Evolutionary conservation across 2,797 vertebrate genomes (phyloP).

Genomic region (Mormyrops attenuatus): DNA sequence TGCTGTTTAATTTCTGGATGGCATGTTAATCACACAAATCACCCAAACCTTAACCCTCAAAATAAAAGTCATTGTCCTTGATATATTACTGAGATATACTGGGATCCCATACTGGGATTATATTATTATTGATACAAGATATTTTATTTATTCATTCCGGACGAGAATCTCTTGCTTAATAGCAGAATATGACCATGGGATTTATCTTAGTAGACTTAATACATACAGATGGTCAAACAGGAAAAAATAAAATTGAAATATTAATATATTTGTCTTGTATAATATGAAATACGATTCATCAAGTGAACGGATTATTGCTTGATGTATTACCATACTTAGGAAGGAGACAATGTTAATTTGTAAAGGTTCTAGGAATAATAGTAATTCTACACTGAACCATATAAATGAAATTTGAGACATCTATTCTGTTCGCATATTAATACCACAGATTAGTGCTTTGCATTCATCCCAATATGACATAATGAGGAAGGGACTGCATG

Average conservation of each 20-base stretch:
- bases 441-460: conserved; percentile 50
- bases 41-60: conserved; percentile 43
- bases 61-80: conserved; percentile 57
- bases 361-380: conserved; percentile 67
- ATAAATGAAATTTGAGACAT: conserved; percentile 67
- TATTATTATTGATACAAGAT: conserved; percentile 61
- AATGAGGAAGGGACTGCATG: conserved; percentile 12
- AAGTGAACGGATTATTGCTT: conserved; percentile 72
- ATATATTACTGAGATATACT: conserved; percentile 67
- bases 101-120: conserved; percentile 69
- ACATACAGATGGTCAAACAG: conserved; percentile 86
- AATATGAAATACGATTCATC: conserved; percentile 81
- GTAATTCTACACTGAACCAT: conserved; percentile 64
- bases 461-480: conserved; percentile 51
- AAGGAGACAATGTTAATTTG: conserved; percentile 76
- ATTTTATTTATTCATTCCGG: conserved; percentile 64
- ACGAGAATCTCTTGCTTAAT: conserved; percentile 72
- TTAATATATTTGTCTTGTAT: conserved; percentile 82
- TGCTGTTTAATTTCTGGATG: not conserved
- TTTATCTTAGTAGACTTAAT: conserved; percentile 85
- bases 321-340: conserved; percentile 75
- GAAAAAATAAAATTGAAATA: conserved; percentile 86
- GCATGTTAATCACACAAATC: conserved; percentile 45
- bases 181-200: conserved; percentile 75
- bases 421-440: conserved; percentile 63